Base-by-base conservation (phyloP, 2,113 vertebrate species). In the Scolopax mira region DNA sequence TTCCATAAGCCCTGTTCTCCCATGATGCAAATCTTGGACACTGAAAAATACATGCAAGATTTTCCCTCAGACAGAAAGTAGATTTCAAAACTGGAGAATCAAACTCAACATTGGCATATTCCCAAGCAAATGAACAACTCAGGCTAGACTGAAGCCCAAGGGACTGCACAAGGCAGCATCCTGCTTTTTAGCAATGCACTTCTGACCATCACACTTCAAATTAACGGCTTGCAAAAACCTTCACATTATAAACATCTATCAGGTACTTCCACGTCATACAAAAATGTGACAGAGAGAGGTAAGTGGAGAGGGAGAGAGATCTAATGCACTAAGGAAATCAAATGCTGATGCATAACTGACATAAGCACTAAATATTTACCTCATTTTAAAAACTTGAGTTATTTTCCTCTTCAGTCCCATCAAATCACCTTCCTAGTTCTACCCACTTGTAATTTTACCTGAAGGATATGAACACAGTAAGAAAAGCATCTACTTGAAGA, bases 391-490 rank as follows among this genome's bases (percentile, higher is more conserved):
- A 89, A 65, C 58, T 37, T 48, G 4, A 41, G 46, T 39, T 73
- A 10, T 91, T 95, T 94, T 86, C 65, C 79, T 65, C 87, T 81
- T 75, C 66, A 58, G 69, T 58, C 55, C 67, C 87, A 96, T 85
- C 88, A 95, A 93, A 95, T 90, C 89, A 91, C 80, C 60, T 78
- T 89, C 42, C 52, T 81, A 89, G 87, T 94, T 88, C 89, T 16
- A 85, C 0, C 0, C 65, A 82, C 73, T 89, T 93, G 57, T 58
- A 81, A 49, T 86, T 96, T 88, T 82, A 82, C 94, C 88, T 79
- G 58, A 94, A 31, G 79, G 77, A n/a, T 70, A n/a, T 10, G 69
- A 86, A 78, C 61, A 35, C 75, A 80, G 82, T 67, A 49, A 71
- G 72, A 44, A 81, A 93, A 94, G 79, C 57, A 86, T 49, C n/a